phyloP scores from a whole-genome alignment of 2,113 vertebrate genomes.

The Telmatochromis sp. region DNA sequence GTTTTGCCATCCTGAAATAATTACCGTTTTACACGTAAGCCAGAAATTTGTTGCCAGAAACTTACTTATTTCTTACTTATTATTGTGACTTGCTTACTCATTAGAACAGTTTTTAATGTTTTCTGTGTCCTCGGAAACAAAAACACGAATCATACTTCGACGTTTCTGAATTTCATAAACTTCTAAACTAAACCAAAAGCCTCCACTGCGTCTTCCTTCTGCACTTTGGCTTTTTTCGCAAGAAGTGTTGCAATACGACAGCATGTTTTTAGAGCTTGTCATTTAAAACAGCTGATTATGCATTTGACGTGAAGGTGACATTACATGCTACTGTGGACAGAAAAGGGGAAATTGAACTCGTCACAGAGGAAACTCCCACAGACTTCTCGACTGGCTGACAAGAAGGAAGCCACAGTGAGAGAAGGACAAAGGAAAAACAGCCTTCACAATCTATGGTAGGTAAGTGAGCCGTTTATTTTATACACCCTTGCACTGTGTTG shows the following conservation, averaged over 20 bases:
- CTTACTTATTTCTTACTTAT: neutral
- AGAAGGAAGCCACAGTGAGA: neutral
- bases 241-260: neutral
- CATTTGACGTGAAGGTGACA: neutral
- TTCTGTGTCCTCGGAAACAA: no score
- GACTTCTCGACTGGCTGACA: neutral
- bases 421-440: neutral
- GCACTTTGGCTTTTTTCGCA: neutral
- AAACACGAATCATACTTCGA: neutral
- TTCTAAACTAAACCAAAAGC: neutral
- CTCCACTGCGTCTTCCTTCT: neutral
- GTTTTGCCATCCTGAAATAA: neutral
- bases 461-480: neutral
- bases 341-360: conserved; percentile 21
- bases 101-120: neutral
- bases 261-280: neutral
- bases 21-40: neutral
- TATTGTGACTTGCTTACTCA: neutral
- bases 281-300: neutral
- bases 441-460: neutral
- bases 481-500: neutral
- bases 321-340: neutral
- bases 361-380: conserved; percentile 38
- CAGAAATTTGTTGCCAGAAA: neutral
- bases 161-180: neutral